A percentile compares a stretch with the other conserved stretches of the same genome.
Conservation (phyloP, 2,797 vertebrate species). For the Sebastes oblongus region DNA sequence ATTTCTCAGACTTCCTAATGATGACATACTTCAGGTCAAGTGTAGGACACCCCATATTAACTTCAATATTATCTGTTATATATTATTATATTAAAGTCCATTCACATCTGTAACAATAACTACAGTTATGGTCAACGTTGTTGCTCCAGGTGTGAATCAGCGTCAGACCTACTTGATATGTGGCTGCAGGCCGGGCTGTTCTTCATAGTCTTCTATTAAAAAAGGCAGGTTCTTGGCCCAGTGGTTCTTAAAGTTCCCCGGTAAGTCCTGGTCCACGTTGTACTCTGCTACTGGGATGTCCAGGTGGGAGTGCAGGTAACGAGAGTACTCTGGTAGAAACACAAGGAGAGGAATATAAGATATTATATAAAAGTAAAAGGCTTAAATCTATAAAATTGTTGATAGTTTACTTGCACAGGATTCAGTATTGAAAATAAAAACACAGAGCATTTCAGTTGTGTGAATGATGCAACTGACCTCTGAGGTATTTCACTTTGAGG, state of each 20-base stretch:
- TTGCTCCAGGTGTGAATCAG: neutral
- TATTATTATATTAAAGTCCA: neutral
- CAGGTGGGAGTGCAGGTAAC: slow-evolving; percentile 95
- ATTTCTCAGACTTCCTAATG: neutral
- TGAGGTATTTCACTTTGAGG: slow-evolving; percentile 97
- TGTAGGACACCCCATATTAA: neutral
- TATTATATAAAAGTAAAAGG: neutral
- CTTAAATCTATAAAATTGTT: neutral
- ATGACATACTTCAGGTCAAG: neutral
- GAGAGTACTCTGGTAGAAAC: slow-evolving; percentile 89
- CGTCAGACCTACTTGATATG: slow-evolving; percentile 90
- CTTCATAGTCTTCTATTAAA: slow-evolving; percentile 96
- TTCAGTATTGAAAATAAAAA: neutral
- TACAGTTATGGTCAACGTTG: neutral
- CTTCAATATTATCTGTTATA: neutral
- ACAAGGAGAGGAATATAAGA: neutral
- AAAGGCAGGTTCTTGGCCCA: slow-evolving; percentile 98
- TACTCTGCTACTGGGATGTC: slow-evolving; percentile 94
- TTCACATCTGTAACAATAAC: neutral
- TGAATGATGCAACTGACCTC: slow-evolving; percentile 82
- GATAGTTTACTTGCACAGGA: neutral
- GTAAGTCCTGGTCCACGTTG: slow-evolving; percentile 91
- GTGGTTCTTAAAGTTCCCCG: slow-evolving; percentile 97
- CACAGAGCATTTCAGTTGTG: neutral
- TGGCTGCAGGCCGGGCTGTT: slow-evolving; percentile 95